Evolutionary conservation across 2,888 invertebrate genomes (phyloP).

Genomic region (Anorthoa munda): DNA sequence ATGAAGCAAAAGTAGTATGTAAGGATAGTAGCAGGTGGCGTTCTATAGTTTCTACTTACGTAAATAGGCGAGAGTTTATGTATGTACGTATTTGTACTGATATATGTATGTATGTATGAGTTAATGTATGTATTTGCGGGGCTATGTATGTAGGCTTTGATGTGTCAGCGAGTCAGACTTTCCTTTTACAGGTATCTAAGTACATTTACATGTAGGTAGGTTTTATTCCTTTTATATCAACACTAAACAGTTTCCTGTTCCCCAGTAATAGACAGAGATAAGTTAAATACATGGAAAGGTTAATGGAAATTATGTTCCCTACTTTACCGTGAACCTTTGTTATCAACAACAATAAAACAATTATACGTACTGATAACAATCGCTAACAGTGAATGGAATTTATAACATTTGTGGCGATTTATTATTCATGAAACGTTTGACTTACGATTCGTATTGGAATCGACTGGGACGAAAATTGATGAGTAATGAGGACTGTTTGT

Average conservation of each 20-base stretch:
- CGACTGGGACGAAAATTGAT: slow-evolving; percentile 19
- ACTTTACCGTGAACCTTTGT: slow-evolving; percentile 28
- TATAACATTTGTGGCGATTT: slow-evolving; percentile 22
- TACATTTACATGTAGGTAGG: too few relatives aligned
- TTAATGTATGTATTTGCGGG: too few relatives aligned
- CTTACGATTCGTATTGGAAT: slow-evolving; percentile 28
- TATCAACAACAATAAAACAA: slow-evolving; percentile 53
- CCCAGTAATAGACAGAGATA: slow-evolving; percentile 8
- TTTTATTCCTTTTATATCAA: slow-evolving; percentile 15
- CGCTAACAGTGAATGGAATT: slow-evolving; percentile 14
- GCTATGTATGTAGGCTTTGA: not conserved
- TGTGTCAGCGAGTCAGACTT: not conserved
- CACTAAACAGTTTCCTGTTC: not conserved
- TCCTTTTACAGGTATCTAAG: too few relatives aligned
- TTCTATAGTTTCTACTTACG: too few relatives aligned
- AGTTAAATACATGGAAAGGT: slow-evolving; percentile 20
- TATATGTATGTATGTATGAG: too few relatives aligned
- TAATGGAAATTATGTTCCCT: slow-evolving; percentile 41
- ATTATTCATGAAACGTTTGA: slow-evolving; percentile 32
- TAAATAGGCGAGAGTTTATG: too few relatives aligned
- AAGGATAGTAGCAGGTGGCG: too few relatives aligned
- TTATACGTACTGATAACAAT: slow-evolving; percentile 45
- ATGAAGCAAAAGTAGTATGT: too few relatives aligned
- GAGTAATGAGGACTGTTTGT: slow-evolving; percentile 8
- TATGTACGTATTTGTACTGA: too few relatives aligned